Evolutionary conservation across 2,113 vertebrate genomes (phyloP).

Genomic region (Cebidichthys violaceus): DNA sequence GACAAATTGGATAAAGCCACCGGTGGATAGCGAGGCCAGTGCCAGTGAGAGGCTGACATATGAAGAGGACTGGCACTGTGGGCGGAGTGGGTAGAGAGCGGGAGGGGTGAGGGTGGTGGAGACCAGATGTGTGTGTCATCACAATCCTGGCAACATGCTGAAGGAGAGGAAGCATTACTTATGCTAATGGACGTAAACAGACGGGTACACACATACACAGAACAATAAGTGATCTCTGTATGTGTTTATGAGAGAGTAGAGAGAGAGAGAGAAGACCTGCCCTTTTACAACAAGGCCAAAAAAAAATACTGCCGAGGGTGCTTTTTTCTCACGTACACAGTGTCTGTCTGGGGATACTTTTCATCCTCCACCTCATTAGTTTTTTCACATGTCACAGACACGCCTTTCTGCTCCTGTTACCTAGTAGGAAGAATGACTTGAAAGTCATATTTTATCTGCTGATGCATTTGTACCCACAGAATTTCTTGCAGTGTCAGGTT

Average conservation of each 20-base stretch:
- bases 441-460: conserved; percentile 41
- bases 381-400: conserved; percentile 38
- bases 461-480: conserved; percentile 39
- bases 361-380: conserved; percentile 52
- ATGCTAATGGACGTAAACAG: conserved; percentile 31
- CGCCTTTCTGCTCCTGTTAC: conserved; percentile 26
- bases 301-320: conserved; percentile 17
- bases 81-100: conserved; percentile 42
- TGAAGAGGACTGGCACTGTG: conserved; percentile 55
- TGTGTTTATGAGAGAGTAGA: not conserved
- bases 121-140: conserved; percentile 68
- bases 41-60: conserved; percentile 60
- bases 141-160: conserved; percentile 46
- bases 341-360: conserved; percentile 32
- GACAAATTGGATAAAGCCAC: conserved; percentile 77
- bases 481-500: conserved; percentile 23
- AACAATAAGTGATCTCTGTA: conserved; percentile 4
- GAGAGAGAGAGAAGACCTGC: not conserved
- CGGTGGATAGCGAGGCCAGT: conserved; percentile 55
- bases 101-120: conserved; percentile 28
- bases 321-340: conserved; percentile 39
- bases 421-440: conserved; percentile 27
- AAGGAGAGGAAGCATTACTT: conserved; percentile 41
- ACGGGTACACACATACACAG: conserved; percentile 7
- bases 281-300: conserved; percentile 26